These are phyloP conservation scores for Drosophila subobscura DNA, from an alignment of 1,140 invertebrate species.

Conservation along the genomic window DNA sequence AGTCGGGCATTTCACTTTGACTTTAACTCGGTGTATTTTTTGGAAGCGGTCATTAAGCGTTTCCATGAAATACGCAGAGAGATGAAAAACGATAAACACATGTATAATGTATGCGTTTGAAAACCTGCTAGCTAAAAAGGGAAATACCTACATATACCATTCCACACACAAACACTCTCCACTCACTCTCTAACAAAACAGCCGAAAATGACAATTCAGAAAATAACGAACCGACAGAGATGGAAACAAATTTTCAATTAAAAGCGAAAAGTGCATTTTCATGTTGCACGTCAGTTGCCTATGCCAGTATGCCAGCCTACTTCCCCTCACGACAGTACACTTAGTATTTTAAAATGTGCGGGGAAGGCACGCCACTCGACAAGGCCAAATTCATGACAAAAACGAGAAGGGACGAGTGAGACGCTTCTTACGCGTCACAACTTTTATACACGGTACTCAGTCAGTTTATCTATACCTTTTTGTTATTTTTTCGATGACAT, in stretches of 20 bases:
- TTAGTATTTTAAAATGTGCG: not conserved
- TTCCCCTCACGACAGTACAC: not conserved
- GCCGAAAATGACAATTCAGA: slow-evolving; percentile 71
- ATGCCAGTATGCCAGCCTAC: slow-evolving; percentile 29
- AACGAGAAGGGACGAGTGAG: not conserved
- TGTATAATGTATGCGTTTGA: slow-evolving; percentile 32
- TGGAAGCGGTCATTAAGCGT: not conserved
- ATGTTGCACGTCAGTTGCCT: slow-evolving; percentile 74
- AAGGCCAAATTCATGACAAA: slow-evolving; percentile 38
- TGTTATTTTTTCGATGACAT: no score
- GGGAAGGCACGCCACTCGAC: slow-evolving; percentile 42
- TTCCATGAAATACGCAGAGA: slow-evolving; percentile 7
- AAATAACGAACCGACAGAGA: slow-evolving; percentile 34
- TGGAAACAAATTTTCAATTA: slow-evolving; percentile 75
- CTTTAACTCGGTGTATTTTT: slow-evolving; percentile 33
- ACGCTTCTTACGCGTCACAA: no score
- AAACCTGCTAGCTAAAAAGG: slow-evolving; percentile 53
- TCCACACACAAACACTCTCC: not conserved
- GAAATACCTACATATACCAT: slow-evolving; percentile 2
- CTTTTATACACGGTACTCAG: no score
- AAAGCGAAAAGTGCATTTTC: slow-evolving; percentile 82
- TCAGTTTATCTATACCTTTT: no score
- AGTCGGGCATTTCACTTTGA: slow-evolving; percentile 62
- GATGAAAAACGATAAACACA: not conserved
- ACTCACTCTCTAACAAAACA: slow-evolving; percentile 24